Evolutionary conservation across 1,140 invertebrate species (phyloP).

Genomic region (Heterodera schachtii): DNA sequence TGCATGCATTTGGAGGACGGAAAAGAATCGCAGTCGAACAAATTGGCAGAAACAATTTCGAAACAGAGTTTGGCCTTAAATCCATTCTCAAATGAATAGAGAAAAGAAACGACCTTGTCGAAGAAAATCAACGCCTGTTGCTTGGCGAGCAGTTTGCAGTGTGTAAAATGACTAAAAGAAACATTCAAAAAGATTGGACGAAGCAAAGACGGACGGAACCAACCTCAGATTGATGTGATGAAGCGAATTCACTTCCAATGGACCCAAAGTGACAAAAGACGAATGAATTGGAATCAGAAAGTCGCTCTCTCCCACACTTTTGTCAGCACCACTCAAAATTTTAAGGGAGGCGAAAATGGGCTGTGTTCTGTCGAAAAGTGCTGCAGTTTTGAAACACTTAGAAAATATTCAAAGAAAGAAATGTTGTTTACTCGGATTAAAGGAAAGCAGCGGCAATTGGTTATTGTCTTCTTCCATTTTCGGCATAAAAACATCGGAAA

Average conservation of each 20-base stretch:
- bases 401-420: not conserved
- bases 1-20: not conserved
- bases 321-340: slow-evolving; percentile 10
- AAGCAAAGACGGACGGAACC: not conserved
- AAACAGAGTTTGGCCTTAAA: slow-evolving; percentile 29
- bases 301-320: not conserved
- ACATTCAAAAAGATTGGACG: not conserved
- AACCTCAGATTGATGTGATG: slow-evolving; percentile 13
- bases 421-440: not conserved
- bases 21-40: not conserved
- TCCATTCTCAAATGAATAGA: not conserved
- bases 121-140: slow-evolving; percentile 36
- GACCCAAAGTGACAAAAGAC: slow-evolving; percentile 12
- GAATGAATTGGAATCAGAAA: slow-evolving; percentile 21
- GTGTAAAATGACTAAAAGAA: slow-evolving; percentile 16
- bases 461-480: not conserved
- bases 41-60: slow-evolving; percentile 19
- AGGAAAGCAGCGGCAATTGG: not conserved
- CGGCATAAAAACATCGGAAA: not conserved
- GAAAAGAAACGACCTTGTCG: slow-evolving; percentile 30
- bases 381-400: slow-evolving; percentile 1
- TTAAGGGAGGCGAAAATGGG: slow-evolving; percentile 25
- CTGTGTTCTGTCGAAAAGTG: not conserved
- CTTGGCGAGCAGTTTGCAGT: not conserved
- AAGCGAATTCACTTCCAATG: slow-evolving; percentile 6